These are phyloP conservation scores for Achatina immaculata DNA, from an alignment of 1,140 invertebrate species.

Conservation along the genomic window DNA sequence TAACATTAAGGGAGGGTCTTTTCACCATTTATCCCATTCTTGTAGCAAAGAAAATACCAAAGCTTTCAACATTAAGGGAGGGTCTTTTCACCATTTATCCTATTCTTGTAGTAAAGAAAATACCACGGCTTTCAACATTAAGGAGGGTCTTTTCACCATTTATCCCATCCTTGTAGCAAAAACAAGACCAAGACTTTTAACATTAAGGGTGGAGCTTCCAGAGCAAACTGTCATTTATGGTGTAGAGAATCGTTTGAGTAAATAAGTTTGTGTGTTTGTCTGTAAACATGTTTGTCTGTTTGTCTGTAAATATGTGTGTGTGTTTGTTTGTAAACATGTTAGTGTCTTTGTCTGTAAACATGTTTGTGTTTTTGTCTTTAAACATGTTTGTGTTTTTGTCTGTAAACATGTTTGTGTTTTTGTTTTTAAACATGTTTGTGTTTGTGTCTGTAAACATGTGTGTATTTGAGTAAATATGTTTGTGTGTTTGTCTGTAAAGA, in stretches of 20 bases:
- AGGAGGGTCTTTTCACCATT: no score
- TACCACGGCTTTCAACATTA: no score
- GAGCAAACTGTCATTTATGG: no score
- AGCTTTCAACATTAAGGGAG: no score
- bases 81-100: no score
- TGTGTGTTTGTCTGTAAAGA: conserved; percentile 34
- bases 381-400: not conserved
- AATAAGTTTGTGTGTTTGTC: conserved; percentile 10
- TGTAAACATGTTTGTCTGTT: conserved; percentile 15
- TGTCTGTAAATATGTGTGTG: conserved; percentile 19
- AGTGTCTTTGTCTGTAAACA: conserved; percentile 2
- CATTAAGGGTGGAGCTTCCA: no score
- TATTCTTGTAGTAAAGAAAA: no score
- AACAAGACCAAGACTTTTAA: no score
- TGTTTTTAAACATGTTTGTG: conserved; percentile 6
- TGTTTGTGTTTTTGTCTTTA: not conserved
- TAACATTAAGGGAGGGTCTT: no score
- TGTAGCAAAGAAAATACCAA: no score
- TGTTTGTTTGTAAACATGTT: conserved; percentile 27
- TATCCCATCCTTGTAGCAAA: no score
- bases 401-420: not conserved
- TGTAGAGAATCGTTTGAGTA: not conserved
- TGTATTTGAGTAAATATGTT: conserved; percentile 29
- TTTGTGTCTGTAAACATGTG: conserved; percentile 35
- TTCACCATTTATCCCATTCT: no score